Conservation (phyloP, 37 sponge, comb jelly and placozoan species). For the Crambe crambe region DNA sequence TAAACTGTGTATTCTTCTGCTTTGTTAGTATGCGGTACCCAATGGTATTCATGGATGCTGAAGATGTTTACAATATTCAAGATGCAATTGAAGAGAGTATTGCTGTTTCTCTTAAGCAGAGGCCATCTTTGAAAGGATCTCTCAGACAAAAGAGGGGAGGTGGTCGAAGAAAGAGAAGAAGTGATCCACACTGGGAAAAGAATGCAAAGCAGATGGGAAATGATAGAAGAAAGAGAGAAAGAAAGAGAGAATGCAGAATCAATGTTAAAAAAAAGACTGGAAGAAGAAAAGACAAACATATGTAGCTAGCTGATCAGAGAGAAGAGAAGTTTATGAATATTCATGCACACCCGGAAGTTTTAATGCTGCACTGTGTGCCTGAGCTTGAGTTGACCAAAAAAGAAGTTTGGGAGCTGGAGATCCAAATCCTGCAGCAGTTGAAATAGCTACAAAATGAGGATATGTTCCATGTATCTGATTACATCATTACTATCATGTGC, state of each 20-base stretch:
- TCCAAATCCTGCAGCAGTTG: no score
- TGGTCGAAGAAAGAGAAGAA: background rate
- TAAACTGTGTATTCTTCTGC: no score
- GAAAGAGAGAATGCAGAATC: background rate
- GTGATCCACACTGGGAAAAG: no score
- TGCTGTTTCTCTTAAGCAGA: background rate
- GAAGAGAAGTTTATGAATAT: no score
- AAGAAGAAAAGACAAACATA: background rate
- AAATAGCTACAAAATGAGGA: no score
- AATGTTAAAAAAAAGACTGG: background rate
- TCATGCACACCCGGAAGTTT: no score
- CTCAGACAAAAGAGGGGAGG: background rate
- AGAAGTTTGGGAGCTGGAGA: no score
- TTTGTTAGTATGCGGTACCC: background rate
- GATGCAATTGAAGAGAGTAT: conserved; percentile 1
- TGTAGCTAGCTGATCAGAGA: no score
- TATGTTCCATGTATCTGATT: no score
- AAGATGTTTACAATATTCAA: background rate
- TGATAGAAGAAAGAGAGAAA: background rate
- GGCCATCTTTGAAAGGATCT: background rate
- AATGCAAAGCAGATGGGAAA: background rate
- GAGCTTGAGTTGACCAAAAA: no score
- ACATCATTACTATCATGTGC: no score
- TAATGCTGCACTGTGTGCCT: no score
- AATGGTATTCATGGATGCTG: background rate